Evolutionary conservation across 2,113 vertebrate genomes (phyloP), one percentile per base, ranked within the genome.

Genomic region (Meleagris gallopavo): DNA sequence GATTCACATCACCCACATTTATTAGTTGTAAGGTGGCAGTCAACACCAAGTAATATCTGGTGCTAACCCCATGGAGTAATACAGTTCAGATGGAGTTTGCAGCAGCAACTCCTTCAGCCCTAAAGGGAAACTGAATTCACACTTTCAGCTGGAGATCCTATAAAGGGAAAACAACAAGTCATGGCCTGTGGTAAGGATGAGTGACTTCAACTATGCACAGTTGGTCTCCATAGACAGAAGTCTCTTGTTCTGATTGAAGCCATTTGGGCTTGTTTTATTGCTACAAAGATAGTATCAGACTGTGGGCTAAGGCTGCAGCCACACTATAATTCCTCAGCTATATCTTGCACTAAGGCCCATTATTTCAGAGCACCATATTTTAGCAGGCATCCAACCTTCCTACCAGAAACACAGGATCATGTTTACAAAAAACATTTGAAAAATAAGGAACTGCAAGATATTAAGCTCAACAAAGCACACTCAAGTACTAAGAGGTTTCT

Each of bases 291-390:
- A 70, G 12, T 14, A 2, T 34, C 29, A 62, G 4, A 48, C 41
- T 20, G 1, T 13, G 18, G 13, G 8, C 8, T 46, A 17, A 80
- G 54, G 20, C 21, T n/a, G 79, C 16, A 54, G 16, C 3, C 22
- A 46, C 41, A 7, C 30, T 12, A 13, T 13, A 55, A 64, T 7
- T 34, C 16, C n/a, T 48, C 34, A 17, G 11, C 46, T 58, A 2
- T 2, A 1, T 2, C 9, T 0, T 2, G 14, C 11, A 43, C 4
- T 5, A 19, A 57, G 15, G 9, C 14, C 48, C 2, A 2, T 6
- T 41, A 2, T 45, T 73, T 52, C 48, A 17, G 16, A 9, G 18
- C 46, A 52, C 3, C 9, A 3, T 18, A 5, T 43, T 58, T 83
- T 45, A 70, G 2, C 40, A 61, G 7, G 6, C 36, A 30, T 14